Evolutionary conservation across 2,797 vertebrate species (phyloP).

Genomic region (Sebastes elongatus): DNA sequence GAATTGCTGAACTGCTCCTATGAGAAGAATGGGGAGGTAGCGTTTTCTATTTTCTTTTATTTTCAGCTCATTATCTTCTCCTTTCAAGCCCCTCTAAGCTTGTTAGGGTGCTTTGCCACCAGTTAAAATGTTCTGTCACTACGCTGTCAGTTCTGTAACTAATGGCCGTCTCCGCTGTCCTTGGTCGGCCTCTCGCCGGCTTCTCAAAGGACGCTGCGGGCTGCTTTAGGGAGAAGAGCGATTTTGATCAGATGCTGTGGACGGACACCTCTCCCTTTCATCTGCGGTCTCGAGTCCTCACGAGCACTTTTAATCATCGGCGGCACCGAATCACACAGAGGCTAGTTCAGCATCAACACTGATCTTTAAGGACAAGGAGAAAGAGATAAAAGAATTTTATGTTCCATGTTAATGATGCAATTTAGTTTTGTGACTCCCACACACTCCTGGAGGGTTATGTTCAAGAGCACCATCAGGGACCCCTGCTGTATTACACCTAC

Average conservation of each 20-base stretch:
- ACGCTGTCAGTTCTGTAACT: slow-evolving; percentile 52
- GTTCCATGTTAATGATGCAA: slow-evolving; percentile 61
- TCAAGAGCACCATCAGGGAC: slow-evolving; percentile 47
- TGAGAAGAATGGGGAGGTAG: slow-evolving; percentile 49
- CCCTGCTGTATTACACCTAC: slow-evolving; percentile 51
- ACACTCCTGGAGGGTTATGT: slow-evolving; percentile 55
- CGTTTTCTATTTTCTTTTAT: slow-evolving; percentile 48
- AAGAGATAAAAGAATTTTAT: slow-evolving; percentile 57
- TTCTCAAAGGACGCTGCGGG: slow-evolving; percentile 39
- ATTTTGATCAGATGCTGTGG: slow-evolving; percentile 56
- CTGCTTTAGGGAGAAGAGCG: slow-evolving; percentile 31
- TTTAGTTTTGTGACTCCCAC: slow-evolving; percentile 65
- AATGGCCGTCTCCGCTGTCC: slow-evolving; percentile 57
- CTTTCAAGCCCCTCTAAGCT: slow-evolving; percentile 53
- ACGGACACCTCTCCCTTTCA: slow-evolving; percentile 62
- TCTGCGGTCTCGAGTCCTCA: slow-evolving; percentile 38
- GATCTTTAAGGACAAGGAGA: slow-evolving; percentile 56
- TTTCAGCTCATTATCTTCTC: slow-evolving; percentile 70
- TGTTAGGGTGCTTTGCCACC: slow-evolving; percentile 56
- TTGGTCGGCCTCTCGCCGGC: slow-evolving; percentile 35
- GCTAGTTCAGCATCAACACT: slow-evolving; percentile 31
- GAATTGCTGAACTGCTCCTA: slow-evolving; percentile 33
- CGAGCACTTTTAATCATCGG: slow-evolving; percentile 60
- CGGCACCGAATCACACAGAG: slow-evolving; percentile 6
- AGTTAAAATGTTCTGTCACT: slow-evolving; percentile 55